Conservation (phyloP, 2,888 invertebrate species). For the Hydriomena furcata region DNA sequence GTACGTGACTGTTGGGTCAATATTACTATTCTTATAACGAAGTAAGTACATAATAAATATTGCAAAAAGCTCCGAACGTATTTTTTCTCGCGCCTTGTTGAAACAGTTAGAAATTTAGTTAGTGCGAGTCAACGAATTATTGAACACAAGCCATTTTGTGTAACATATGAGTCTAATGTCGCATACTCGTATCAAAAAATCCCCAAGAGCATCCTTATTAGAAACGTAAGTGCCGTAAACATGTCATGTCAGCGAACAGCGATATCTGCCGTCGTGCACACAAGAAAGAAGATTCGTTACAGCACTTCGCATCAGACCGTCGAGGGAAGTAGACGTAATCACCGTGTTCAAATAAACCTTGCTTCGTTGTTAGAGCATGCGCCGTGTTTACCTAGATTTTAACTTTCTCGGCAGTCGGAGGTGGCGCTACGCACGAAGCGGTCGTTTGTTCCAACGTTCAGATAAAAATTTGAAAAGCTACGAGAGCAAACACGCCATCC, state of each 20-base stretch:
- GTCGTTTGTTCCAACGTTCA: neutral
- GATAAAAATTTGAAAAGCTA: slow-evolving; percentile 5
- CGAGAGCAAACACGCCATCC: slow-evolving; percentile 10
- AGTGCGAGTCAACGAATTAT: too few relatives aligned
- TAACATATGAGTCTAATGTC: neutral
- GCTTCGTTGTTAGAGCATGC: slow-evolving; percentile 11
- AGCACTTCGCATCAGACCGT: slow-evolving; percentile 18
- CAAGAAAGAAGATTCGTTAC: slow-evolving; percentile 1
- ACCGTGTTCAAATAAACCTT: neutral
- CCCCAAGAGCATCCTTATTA: slow-evolving; percentile 8
- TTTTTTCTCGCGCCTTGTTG: too few relatives aligned
- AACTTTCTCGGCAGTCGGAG: slow-evolving; percentile 11
- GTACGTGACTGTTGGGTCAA: too few relatives aligned
- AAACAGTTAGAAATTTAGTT: too few relatives aligned
- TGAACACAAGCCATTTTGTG: too few relatives aligned
- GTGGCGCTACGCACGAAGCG: slow-evolving; percentile 3
- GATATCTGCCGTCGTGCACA: slow-evolving; percentile 7
- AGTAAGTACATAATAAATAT: too few relatives aligned
- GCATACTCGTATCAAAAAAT: slow-evolving; percentile 4
- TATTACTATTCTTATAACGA: too few relatives aligned
- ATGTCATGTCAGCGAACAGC: slow-evolving; percentile 2
- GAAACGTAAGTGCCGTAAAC: slow-evolving; percentile 5
- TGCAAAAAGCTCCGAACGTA: too few relatives aligned
- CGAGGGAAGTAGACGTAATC: slow-evolving; percentile 3
- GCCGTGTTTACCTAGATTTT: neutral